These are phyloP conservation scores for Dynastes tityus DNA, from an alignment of 2,888 invertebrate genomes.

Conservation along the genomic window DNA sequence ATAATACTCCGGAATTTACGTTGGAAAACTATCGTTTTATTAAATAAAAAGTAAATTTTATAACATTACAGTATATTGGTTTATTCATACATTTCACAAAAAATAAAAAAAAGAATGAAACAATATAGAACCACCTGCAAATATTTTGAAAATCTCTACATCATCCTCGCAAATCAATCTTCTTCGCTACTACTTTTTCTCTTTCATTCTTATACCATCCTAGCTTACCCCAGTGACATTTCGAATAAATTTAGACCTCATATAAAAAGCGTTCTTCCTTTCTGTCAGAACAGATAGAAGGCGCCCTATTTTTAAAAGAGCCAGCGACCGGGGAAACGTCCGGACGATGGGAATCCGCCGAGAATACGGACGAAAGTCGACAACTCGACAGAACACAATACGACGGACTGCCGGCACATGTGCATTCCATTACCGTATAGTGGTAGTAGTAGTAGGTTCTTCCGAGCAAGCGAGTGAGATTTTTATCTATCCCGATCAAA, in stretches of 20 bases:
- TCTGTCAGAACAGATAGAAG: slow-evolving; percentile 6
- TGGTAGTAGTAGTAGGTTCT: not conserved
- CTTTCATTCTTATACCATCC: too few species aligned
- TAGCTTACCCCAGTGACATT: not conserved
- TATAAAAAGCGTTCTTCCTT: slow-evolving; percentile 4
- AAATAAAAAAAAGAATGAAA: too few species aligned
- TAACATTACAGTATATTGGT: too few species aligned
- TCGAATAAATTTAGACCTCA: slow-evolving; percentile 10
- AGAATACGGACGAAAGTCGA: slow-evolving; percentile 14
- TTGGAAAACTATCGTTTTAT: too few species aligned
- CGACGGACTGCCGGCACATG: slow-evolving; percentile 10
- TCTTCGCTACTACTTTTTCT: too few species aligned
- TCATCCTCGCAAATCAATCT: too few species aligned
- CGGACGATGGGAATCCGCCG: slow-evolving; percentile 3
- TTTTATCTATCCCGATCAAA: slow-evolving; percentile 30
- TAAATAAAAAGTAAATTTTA: too few species aligned
- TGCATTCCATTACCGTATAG: slow-evolving; percentile 13
- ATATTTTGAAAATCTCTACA: too few species aligned
- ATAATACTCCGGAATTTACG: too few species aligned
- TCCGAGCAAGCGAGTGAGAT: slow-evolving; percentile 5
- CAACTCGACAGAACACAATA: slow-evolving; percentile 19
- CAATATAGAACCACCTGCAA: too few species aligned
- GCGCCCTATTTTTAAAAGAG: slow-evolving; percentile 16
- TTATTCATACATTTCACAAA: too few species aligned
- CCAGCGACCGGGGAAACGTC: not conserved